Evolutionary conservation across 2,113 vertebrate genomes (phyloP), one percentile per base, ranked within the genome.

Genomic region (Pedionomus torquatus): DNA sequence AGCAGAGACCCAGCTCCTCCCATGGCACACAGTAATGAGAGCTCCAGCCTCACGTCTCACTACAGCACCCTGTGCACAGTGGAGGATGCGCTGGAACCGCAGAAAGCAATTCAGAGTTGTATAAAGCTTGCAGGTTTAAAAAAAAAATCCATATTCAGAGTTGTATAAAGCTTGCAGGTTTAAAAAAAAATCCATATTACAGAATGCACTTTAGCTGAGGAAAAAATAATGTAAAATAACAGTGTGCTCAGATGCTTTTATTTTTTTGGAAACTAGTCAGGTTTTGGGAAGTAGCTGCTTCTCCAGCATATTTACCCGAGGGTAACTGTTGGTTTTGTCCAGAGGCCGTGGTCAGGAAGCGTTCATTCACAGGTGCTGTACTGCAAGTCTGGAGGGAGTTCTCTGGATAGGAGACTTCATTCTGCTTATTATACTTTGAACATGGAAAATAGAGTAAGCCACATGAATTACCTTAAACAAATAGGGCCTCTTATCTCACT

Each of bases 1-100:
- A 37, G 0, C 0, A 26, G 39, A 28, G 39, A 89, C 7, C 24
- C 46, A 51, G 17, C 52, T 61, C n/a, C 66, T 75, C 52, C 74
- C 5, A 3, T 1, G 4, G 21, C 7, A 26, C 1, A 1, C 49
- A 21, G 46, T 31, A 75, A 26, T 0, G 8, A 37, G 52, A 39
- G 25, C 66, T 64, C 16, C 57, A 64, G 70, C 44, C 54, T 46
- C 9, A 9, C 0, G 1, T 39, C 2, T 33, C 41, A 8, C 11
- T 41, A 19, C 51, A 8, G 43, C 6, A 0, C 7, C 81, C 65
- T 23, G 24, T 3, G 1, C 2, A 2, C 17, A 4, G 23, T 4
- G 28, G 43, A 64, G 52, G 44, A 7, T 35, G 77, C 0, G 5
- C 37, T 41, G 82, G 24, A 66, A 11, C 58, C 20, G 25, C 2